Percentiles rank a stretch among this genome's conserved stretches.
These are phyloP conservation scores for Lasiurus borealis DNA, from an alignment of 2,113 vertebrate species.

Conservation along the genomic window DNA sequence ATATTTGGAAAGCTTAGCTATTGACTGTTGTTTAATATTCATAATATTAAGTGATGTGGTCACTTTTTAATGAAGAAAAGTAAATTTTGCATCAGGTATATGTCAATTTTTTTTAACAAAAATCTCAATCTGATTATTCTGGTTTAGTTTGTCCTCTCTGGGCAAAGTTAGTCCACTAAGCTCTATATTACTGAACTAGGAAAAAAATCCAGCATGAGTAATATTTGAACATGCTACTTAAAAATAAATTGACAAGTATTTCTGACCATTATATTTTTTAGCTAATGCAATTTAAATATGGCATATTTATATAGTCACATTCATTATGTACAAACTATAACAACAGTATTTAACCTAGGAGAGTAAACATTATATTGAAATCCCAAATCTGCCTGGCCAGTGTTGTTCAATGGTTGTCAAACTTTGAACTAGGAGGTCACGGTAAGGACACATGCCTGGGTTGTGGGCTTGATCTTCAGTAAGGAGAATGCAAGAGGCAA, in stretches of 20 bases:
- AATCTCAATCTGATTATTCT: conserved; percentile 73
- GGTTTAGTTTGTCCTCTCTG: conserved; percentile 72
- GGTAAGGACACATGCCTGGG: no score
- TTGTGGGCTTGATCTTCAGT: no score
- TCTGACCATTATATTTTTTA: not conserved
- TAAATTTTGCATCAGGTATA: conserved; percentile 67
- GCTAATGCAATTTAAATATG: not conserved
- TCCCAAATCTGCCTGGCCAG: not conserved
- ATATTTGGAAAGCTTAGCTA: conserved; percentile 68
- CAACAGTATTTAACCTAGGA: not conserved
- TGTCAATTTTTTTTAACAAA: conserved; percentile 61
- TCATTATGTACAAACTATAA: not conserved
- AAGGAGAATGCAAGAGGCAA: no score
- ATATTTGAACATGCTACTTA: conserved; percentile 69
- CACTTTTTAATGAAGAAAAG: conserved; percentile 62
- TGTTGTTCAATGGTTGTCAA: no score
- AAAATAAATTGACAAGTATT: conserved; percentile 48
- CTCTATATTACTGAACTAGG: conserved; percentile 74
- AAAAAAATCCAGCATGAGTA: conserved; percentile 65
- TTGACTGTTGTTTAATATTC: conserved; percentile 74
- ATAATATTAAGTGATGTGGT: conserved; percentile 65
- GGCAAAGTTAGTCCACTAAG: conserved; percentile 60
- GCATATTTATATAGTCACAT: not conserved
- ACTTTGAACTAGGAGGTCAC: no score
- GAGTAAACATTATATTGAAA: not conserved